Conservation (phyloP, 2,113 vertebrate species). For the Mobula birostris region DNA sequence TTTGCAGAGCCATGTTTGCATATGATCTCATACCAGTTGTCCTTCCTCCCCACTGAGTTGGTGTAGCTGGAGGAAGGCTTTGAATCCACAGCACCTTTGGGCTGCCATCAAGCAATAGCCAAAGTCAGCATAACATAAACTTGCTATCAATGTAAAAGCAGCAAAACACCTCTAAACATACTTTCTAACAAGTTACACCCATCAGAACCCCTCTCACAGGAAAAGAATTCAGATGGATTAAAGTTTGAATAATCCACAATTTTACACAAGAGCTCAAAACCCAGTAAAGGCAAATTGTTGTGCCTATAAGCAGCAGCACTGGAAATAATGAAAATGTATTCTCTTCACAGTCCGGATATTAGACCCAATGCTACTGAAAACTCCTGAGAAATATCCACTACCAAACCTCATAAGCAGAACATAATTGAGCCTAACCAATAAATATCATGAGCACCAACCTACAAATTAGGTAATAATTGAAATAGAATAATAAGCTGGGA, state of each 20-base stretch:
- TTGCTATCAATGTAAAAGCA: not conserved
- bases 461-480: not conserved
- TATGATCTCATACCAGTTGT: not conserved
- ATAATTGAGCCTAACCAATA: not conserved
- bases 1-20: not conserved
- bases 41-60: not conserved
- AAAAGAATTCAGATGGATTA: not conserved
- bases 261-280: not conserved
- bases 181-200: no score
- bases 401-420: not conserved
- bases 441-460: not conserved
- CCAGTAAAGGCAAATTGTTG: not conserved
- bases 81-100: not conserved
- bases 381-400: not conserved
- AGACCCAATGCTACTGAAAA: not conserved
- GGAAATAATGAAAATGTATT: not conserved
- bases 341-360: no score
- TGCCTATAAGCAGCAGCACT: not conserved
- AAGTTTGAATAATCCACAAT: not conserved
- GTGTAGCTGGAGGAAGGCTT: not conserved
- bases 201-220: not conserved
- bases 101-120: no score
- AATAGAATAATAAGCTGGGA: not conserved
- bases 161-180: no score
- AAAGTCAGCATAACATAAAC: not conserved